These are phyloP conservation scores for Lapara coniferarum DNA, from an alignment of 2,888 invertebrate genomes.

Conservation along the genomic window DNA sequence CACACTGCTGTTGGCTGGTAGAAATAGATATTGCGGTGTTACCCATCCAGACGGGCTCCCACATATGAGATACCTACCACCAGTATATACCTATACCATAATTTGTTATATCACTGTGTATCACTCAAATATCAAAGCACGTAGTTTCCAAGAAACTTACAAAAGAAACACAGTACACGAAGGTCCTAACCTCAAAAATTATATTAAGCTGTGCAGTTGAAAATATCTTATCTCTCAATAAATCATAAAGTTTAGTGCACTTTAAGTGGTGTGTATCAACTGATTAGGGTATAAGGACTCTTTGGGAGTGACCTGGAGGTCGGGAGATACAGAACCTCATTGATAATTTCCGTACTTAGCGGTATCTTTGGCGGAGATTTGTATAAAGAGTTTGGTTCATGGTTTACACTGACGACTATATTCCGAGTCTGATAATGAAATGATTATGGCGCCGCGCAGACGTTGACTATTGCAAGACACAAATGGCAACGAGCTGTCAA, in stretches of 20 bases:
- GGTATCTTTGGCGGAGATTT: constrained; percentile 4
- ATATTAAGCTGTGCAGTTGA: constrained; percentile 25
- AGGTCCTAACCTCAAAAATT: constrained; percentile 26
- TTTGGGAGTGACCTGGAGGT: constrained; percentile 58
- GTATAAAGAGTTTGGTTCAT: constrained; percentile 3
- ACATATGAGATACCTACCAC: too few relatives aligned
- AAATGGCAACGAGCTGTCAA: too few relatives aligned
- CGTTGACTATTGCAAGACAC: too few relatives aligned
- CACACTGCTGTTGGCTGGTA: too few relatives aligned
- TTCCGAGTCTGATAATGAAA: too few relatives aligned
- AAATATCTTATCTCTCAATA: constrained; percentile 61
- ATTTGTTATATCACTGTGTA: not conserved
- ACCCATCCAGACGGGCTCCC: too few relatives aligned
- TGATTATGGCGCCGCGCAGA: too few relatives aligned
- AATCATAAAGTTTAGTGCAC: constrained; percentile 74
- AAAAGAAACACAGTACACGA: constrained; percentile 10
- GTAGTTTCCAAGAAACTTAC: constrained; percentile 21
- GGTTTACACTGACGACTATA: not conserved
- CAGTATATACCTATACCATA: too few relatives aligned
- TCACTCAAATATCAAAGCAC: not conserved
- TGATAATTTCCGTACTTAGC: constrained; percentile 41
- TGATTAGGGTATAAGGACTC: constrained; percentile 70
- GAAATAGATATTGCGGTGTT: too few relatives aligned
- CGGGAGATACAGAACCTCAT: constrained; percentile 57
- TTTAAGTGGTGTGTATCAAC: constrained; percentile 75